Base-by-base conservation (phyloP, 2,113 vertebrate genomes). In the Panurus biarmicus region DNA sequence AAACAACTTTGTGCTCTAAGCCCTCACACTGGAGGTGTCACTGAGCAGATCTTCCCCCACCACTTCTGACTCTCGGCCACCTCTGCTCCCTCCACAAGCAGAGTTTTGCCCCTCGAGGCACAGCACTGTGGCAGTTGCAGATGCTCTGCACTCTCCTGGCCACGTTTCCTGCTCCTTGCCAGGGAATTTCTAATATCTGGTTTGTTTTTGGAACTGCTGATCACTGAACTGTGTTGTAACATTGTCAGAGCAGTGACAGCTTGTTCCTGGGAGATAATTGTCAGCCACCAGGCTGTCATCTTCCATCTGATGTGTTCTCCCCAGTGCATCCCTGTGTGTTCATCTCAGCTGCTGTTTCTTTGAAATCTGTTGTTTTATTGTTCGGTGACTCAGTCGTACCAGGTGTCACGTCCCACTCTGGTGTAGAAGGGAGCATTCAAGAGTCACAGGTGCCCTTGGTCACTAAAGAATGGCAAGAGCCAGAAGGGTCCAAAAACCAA, bases 261-360 rank as follows among this genome's bases (percentile, higher is more conserved):
- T 87, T 91, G 92, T 77, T 93, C 95, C 90, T 93, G 76, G 4
- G 84, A 87, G 90, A 84, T 80, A 80, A 80, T 57, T 77, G 84
- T 65, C 26, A 83, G 77, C 50, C 58, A 36, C 36, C 60, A 95
- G 84, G 54, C 95, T 70, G 60, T 84, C 92, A 80, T 90, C 89
- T 73, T 56, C 80, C 42, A 35, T 61, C 64, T 57, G 12, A 54
- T 7, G 13, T 11, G 76, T 26, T 75, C n/a, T 8, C 58, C 89
- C 72, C 76, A 28, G 50, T 2, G 58, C 61, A 13, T 58, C 33
- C 0, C 57, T 74, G 42, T 6, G 12, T 56, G 54, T 7, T 91
- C 84, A 40, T 77, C 54, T 48, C 64, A 40, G 2, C 56, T 17
- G 35, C 26, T 33, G 57, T 51, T 67, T 0, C 51, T 38, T 6